Evolutionary conservation across 2,888 invertebrate genomes (phyloP), one percentile per base, ranked within the genome.

Genomic region (Nomada fabriciana): DNA sequence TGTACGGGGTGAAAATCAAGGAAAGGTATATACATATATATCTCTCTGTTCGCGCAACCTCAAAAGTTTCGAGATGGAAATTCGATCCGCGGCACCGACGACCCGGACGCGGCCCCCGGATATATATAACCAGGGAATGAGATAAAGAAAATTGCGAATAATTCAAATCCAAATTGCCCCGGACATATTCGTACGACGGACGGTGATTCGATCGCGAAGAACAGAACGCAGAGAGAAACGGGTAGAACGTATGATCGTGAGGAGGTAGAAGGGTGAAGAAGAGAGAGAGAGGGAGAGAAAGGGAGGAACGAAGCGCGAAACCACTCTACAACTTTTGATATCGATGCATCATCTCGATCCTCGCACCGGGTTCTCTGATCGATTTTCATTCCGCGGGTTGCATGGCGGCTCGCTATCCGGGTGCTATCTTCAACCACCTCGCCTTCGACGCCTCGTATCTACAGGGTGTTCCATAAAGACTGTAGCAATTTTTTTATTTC

Each of bases 331-430:
- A 91, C 91, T 93, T 91, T 92, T 92, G 91, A 93, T 94, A 93
- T 93, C 93, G 92, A 93, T 92, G 93, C 93, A 93, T 93, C 93
- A 93, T 93, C 93, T 93, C 92, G 91, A 92, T 92, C 89, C 91
- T 91, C 90, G 91, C 89, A 88, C 90, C 89, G 89, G 88, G 84
- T 88, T 89, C 90, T 88, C 90, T 92, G 93, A 93, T 93, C 93
- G 93, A 93, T 93, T 93, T 93, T 92, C 93, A 93, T 93, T 93
- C 91, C 92, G 89, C 90, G 90, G 89, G 87, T 92, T 92, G 90
- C 89, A 92, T 88, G 89, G 91, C 89, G 89, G 89, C 88, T 87
- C 88, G 89, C 91, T 91, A 92, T 92, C 91, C 90, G 89, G 86
- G 87, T 91, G 89, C 86, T 90, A 92, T 92, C 92, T 92, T 88